A percentile compares a stretch with the other conserved stretches of the same genome.
Evolutionary conservation across 2,888 invertebrate species (phyloP).

Genomic region (Oligia strigilis): DNA sequence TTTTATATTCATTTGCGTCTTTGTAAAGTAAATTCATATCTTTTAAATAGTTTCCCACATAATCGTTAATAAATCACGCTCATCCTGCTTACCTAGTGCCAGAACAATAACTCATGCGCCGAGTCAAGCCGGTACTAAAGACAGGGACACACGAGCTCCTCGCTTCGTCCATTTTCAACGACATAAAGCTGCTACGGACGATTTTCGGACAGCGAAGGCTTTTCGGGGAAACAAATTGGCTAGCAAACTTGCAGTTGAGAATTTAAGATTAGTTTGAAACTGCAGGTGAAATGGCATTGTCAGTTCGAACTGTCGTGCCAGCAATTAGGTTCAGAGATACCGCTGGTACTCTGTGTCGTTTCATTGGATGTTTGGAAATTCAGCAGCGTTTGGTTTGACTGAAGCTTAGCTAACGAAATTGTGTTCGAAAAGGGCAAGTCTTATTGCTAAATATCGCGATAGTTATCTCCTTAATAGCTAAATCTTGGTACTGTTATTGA

Average conservation of each 20-base stretch:
- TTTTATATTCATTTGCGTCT: neutral
- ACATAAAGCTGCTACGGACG: slow-evolving; percentile 22
- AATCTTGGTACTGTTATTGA: neutral
- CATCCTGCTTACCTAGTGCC: slow-evolving; percentile 79
- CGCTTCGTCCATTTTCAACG: slow-evolving; percentile 18
- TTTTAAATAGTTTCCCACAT: slow-evolving; percentile 41
- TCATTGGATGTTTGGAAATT: neutral
- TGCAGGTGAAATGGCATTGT: slow-evolving; percentile 32
- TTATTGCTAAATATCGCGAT: neutral
- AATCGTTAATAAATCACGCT: slow-evolving; percentile 72
- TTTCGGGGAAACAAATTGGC: slow-evolving; percentile 38
- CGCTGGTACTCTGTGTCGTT: neutral
- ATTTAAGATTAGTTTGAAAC: slow-evolving; percentile 40
- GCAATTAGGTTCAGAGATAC: slow-evolving; percentile 8
- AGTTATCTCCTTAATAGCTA: no score
- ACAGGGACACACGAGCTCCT: slow-evolving; percentile 28
- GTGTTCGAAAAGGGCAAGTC: neutral
- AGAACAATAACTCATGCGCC: slow-evolving; percentile 78
- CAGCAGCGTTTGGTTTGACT: neutral
- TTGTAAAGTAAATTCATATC: slow-evolving; percentile 21
- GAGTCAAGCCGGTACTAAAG: slow-evolving; percentile 58
- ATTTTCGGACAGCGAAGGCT: slow-evolving; percentile 6
- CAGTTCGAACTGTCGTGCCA: slow-evolving; percentile 18
- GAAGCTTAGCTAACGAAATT: neutral
- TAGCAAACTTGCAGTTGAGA: slow-evolving; percentile 25